phyloP scores from a whole-genome alignment of 2,888 invertebrate species.

The Standfussiana lucernea region DNA sequence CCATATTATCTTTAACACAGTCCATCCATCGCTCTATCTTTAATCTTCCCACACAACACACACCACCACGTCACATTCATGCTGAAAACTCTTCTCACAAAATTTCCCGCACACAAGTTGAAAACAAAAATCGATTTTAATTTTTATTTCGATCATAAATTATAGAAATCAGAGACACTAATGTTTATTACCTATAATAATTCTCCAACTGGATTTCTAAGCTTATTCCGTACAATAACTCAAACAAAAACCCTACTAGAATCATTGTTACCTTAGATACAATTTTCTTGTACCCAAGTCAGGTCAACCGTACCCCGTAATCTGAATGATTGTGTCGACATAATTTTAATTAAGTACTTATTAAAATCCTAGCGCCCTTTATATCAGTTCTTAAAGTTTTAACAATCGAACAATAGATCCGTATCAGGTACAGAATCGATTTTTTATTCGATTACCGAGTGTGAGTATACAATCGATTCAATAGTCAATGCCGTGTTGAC shows the following conservation, averaged over 20 bases:
- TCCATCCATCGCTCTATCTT: background rate
- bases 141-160: background rate
- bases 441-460: slow-evolving; percentile 74
- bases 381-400: slow-evolving; percentile 42
- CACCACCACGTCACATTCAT: background rate
- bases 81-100: background rate
- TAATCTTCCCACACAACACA: background rate
- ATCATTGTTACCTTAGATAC: slow-evolving; percentile 32
- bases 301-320: slow-evolving; percentile 31
- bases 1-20: background rate
- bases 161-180: background rate
- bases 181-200: background rate
- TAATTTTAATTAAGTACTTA: slow-evolving; percentile 30
- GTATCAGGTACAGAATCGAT: slow-evolving; percentile 73
- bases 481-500: slow-evolving; percentile 76
- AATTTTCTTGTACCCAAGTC: slow-evolving; percentile 16
- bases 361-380: slow-evolving; percentile 31
- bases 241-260: slow-evolving; percentile 11
- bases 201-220: too few species aligned
- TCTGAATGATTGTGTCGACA: slow-evolving; percentile 55
- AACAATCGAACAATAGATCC: slow-evolving; percentile 80
- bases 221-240: background rate
- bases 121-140: background rate
- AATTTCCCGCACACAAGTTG: background rate
- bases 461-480: slow-evolving; percentile 73